These are phyloP conservation scores for Mythimna ferrago DNA, from an alignment of 2,888 invertebrate genomes.

Conservation along the genomic window DNA sequence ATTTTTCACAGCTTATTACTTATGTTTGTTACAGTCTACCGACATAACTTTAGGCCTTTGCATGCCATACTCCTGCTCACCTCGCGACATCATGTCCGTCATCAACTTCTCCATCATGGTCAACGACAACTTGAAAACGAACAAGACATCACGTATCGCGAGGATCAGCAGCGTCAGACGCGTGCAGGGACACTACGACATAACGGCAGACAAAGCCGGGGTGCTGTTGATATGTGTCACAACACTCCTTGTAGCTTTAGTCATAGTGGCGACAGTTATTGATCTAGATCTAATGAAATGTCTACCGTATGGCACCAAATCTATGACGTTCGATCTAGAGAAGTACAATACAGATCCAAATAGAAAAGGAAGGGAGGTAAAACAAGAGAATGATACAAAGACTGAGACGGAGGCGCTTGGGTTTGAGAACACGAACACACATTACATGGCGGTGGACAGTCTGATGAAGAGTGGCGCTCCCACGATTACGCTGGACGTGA, in stretches of 20 bases:
- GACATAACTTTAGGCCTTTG: constrained; percentile 85
- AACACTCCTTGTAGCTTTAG: constrained; percentile 74
- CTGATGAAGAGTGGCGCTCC: constrained; percentile 73
- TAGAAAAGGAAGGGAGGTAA: constrained; percentile 64
- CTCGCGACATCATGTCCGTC: constrained; percentile 83
- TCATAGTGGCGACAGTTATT: constrained; percentile 83
- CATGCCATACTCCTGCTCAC: constrained; percentile 84
- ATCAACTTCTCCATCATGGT: constrained; percentile 87
- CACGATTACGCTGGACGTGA: constrained; percentile 84
- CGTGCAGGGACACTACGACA: constrained; percentile 73
- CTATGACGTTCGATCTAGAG: constrained; percentile 82
- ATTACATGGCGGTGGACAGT: constrained; percentile 77
- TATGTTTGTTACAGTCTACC: constrained; percentile 77
- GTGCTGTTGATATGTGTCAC: constrained; percentile 77
- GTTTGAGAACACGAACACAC: constrained; percentile 73
- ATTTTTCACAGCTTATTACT: background rate
- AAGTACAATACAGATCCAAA: constrained; percentile 76
- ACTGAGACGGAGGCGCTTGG: constrained; percentile 68
- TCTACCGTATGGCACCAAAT: constrained; percentile 70
- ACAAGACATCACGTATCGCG: constrained; percentile 78
- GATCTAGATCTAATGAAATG: constrained; percentile 83
- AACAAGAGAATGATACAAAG: constrained; percentile 62
- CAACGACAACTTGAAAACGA: constrained; percentile 82
- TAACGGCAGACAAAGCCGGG: constrained; percentile 77
- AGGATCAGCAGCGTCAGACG: constrained; percentile 76